Evolutionary conservation across 2,797 vertebrate genomes (phyloP), one percentile per base, ranked within the genome.

Genomic region (Oreochromis mossambicus): DNA sequence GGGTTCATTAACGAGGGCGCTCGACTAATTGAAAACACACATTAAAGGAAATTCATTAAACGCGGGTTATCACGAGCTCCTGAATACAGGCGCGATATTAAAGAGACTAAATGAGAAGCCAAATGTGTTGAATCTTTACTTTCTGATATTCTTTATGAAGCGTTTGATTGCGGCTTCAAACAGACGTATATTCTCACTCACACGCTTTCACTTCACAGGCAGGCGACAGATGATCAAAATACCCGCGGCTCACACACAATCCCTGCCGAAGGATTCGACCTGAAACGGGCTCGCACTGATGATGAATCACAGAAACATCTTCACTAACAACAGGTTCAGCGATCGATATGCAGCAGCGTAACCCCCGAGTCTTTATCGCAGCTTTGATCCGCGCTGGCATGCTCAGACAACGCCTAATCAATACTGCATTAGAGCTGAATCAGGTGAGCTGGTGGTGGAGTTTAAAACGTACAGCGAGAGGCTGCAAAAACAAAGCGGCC

Each of bases 241-340:
- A 41, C 66, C 10, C 21, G 46, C 79, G 52, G 79, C 56, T 86
- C 79, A 77, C n/a, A 78, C 17, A 34, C 29, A 46, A 29, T 48
- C 38, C 9, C 78, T 51, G 26, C 66, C 13, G 66, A 81, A 66
- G 66, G 52, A 84, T 75, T 84, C 77, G 43, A 50, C 61, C 75
- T 50, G 56, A 84, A 79, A 87, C 54, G 4, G 79, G 79, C 77
- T 82, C 55, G 38, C 48, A 24, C 9, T 19, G 83, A 78, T 77
- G 80, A 85, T 83, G 82, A 85, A 84, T 85, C 81, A 80, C n/a
- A 68, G 56, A 73, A 77, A 86, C 85, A 26, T 80, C 85, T 87
- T 84, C 32, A 66, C 76, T 32, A 63, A 24, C 79, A 78, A 70
- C 86, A 34, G 81, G 52, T 7, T 34, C 29, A 26, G 63, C 7